A percentile compares a stretch with the other conserved stretches of the same genome.
Evolutionary conservation across 2,797 vertebrate species (phyloP).

Genomic region (Sebastes glaucus): DNA sequence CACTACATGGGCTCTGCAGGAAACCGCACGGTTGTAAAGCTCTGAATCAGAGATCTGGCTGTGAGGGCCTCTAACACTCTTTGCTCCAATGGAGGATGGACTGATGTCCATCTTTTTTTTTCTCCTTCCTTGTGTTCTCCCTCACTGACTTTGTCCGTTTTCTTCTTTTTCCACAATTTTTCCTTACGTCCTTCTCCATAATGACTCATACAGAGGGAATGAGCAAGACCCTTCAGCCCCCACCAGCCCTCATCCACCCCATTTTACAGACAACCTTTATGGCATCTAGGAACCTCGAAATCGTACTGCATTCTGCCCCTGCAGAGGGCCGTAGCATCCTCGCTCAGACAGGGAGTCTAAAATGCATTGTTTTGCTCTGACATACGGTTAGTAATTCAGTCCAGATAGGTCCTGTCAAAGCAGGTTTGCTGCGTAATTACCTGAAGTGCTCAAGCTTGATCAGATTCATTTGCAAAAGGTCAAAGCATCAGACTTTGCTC

Average conservation of each 20-base stretch:
- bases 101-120: slow-evolving; percentile 33
- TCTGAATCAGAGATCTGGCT: slow-evolving; percentile 39
- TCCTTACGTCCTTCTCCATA: background rate
- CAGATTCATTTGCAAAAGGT: slow-evolving; percentile 83
- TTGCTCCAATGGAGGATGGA: slow-evolving; percentile 15
- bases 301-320: background rate
- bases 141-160: slow-evolving; percentile 1
- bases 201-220: slow-evolving; percentile 19
- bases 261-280: slow-evolving; percentile 26
- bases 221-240: slow-evolving; percentile 5
- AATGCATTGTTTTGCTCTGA: slow-evolving; percentile 67
- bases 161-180: background rate
- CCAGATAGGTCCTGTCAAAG: slow-evolving; percentile 83
- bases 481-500: slow-evolving; percentile 67
- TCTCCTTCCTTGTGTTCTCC: background rate
- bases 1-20: slow-evolving; percentile 53
- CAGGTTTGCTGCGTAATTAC: slow-evolving; percentile 85
- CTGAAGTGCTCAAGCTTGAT: slow-evolving; percentile 86
- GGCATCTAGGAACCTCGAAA: background rate
- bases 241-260: background rate
- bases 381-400: slow-evolving; percentile 78
- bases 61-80: slow-evolving; percentile 43
- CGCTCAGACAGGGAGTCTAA: slow-evolving; percentile 14
- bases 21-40: slow-evolving; percentile 22
- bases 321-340: background rate